These are phyloP conservation scores for Neodon shergylaensis DNA, from an alignment of 2,113 vertebrate genomes.

Conservation along the genomic window DNA sequence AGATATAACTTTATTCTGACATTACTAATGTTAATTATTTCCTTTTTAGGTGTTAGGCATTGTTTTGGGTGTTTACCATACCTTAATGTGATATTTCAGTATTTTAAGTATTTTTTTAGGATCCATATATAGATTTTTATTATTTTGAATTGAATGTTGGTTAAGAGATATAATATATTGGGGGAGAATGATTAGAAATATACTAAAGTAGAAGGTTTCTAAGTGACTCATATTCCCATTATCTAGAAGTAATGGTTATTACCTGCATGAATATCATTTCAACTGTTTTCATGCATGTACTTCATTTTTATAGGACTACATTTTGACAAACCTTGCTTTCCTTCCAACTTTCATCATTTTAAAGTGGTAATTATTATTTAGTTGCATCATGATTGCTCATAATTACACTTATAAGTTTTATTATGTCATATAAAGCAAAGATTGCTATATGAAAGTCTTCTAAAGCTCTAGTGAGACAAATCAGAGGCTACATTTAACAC, in stretches of 20 bases:
- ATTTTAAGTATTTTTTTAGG: not conserved
- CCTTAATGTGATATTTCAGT: constrained; percentile 19
- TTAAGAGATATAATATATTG: constrained; percentile 21
- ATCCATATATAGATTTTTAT: not conserved
- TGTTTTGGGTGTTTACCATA: not conserved
- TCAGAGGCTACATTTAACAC: not conserved
- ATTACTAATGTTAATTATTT: not conserved
- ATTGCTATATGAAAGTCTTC: not conserved
- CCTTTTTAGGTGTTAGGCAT: not conserved
- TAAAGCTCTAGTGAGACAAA: not conserved
- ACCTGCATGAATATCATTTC: not conserved
- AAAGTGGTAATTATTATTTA: constrained; percentile 33
- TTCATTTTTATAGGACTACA: constrained; percentile 38
- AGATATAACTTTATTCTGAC: constrained; percentile 12
- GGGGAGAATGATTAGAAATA: constrained; percentile 30
- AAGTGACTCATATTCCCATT: constrained; percentile 1
- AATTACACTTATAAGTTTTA: constrained; percentile 9
- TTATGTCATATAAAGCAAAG: not conserved
- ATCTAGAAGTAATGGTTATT: not conserved
- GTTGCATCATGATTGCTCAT: not conserved
- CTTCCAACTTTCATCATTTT: not conserved
- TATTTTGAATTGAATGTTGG: constrained; percentile 9
- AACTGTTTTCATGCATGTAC: not conserved
- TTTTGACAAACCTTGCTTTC: constrained; percentile 15
- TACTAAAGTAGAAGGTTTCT: not conserved